Base-by-base conservation (phyloP, 2,797 vertebrate genomes). In the Neosalanx taihuensis region DNA sequence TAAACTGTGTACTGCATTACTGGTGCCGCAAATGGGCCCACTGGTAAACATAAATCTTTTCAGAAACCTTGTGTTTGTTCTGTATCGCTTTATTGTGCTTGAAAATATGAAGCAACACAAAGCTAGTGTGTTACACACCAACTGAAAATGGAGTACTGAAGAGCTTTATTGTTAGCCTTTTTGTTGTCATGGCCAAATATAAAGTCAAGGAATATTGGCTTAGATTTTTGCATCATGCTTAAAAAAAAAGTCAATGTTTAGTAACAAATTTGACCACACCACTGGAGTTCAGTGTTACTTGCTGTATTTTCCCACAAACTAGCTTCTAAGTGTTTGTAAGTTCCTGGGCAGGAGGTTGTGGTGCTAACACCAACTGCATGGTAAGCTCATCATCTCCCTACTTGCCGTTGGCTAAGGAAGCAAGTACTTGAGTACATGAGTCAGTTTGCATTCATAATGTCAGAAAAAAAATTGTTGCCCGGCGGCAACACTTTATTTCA, bases 381-480 rank as follows among this genome's bases (percentile, higher is more conserved):
- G 56, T 64, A 69, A 67, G 71, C 56, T 88, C 89, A 90, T 90
- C 89, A 90, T 90, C 87, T 86, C 84, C 58, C 60, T 73, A 80
- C 84, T 85, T 79, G 92, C 92, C 92, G 88, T 83, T 84, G 92
- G 91, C 89, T 73, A 90, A 89, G 77, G 78, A 86, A 86, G 84
- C 83, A 85, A 90, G 86, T 84, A 82, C 84, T 76, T 81, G 75
- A 83, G 85, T 84, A 78, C 83, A 83, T 84, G 78, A 88, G 86
- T 91, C 87, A 89, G 88, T 89, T 89, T 92, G 90, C 91, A 91
- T 93, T 90, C 88, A 87, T 92, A 92, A 93, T 92, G 91, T 92
- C 86, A 86, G 83, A 91, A 80, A 86, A 80, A 86, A 91, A 91
- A 87, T 84, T 75, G 85, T 83, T 83, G 91, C 90, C 89, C 90